Base-by-base conservation (phyloP, 2,113 vertebrate genomes). In the Thunnus maccoyii region DNA sequence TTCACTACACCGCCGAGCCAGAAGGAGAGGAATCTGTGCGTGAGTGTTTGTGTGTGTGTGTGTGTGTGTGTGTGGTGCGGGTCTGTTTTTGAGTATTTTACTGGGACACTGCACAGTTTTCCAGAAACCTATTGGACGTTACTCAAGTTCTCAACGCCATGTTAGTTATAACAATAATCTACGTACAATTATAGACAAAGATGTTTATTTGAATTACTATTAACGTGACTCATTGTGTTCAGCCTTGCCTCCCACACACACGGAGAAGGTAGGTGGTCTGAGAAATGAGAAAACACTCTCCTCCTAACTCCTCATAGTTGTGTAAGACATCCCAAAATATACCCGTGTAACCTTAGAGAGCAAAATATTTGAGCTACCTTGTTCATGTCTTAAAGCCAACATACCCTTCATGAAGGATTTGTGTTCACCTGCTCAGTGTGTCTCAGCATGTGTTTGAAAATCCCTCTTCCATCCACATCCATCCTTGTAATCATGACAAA, bases 161-260 rank as follows among this genome's bases (percentile, higher is more conserved):
- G n/a, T 55, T 63, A 36, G 20, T 18, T 60, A 60, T 13, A 55
- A 72, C 72, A 62, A 60, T 66, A 64, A 41, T 68, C 68, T 44
- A 55, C 9, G 22, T 46, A 4, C 52, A 77, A 41, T 66, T 63
- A 79, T 55, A 73, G 57, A 61, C 57, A 20, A 0, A 10, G 5
- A 50, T 70, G 56, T 90, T 85, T 86, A 63, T 91, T 74, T 87
- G 25, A 88, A 74, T 62, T 18, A 4, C 12, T 55, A 4, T 60
- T 70, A 30, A 84, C 60, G 47, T 46, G 50, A 58, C 27, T 61
- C 69, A 41, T 50, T 65, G 52, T 77, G 11, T 67, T 76, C 36
- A 52, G 68, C 62, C 20, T 63, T 54, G 62, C 48, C 22, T 16
- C 62, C 36, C 82, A 77, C 71, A 71, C 71, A 71, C 76, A 70